Evolutionary conservation across 2,888 invertebrate genomes (phyloP).

Genomic region (Melolontha melolontha): DNA sequence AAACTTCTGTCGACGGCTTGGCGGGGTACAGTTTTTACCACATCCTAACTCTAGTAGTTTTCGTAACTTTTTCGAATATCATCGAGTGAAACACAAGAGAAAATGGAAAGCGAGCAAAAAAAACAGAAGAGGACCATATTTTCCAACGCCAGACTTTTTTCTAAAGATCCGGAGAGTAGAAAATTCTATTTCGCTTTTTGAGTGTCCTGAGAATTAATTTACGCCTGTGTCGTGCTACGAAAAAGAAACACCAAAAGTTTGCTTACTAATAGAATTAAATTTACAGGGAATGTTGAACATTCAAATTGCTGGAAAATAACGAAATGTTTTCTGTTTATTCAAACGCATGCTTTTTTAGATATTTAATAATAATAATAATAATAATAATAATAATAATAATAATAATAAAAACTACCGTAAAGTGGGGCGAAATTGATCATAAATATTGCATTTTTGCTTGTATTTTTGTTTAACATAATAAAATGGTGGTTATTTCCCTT

Average conservation of each 20-base stretch:
- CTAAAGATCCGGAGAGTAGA: not conserved
- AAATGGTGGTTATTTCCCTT: too few species aligned
- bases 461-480: too few species aligned
- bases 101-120: not conserved
- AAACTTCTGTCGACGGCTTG: conserved; percentile 1
- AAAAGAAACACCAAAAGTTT: not conserved
- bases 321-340: too few species aligned
- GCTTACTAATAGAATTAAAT: not conserved
- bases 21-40: conserved; percentile 2
- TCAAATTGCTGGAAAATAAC: too few species aligned
- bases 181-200: not conserved
- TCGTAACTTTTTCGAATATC: not conserved
- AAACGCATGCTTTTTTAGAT: too few species aligned
- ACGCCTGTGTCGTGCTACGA: not conserved
- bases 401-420: too few species aligned
- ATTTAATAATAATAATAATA: too few species aligned
- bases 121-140: not conserved
- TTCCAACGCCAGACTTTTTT: not conserved
- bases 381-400: too few species aligned
- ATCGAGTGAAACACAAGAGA: not conserved
- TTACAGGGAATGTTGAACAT: too few species aligned
- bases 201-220: conserved; percentile 11
- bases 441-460: too few species aligned
- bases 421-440: too few species aligned
- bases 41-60: not conserved